These are phyloP conservation scores for Gnathonemus echidnorhynchus DNA, from an alignment of 2,113 vertebrate genomes.

Conservation along the genomic window DNA sequence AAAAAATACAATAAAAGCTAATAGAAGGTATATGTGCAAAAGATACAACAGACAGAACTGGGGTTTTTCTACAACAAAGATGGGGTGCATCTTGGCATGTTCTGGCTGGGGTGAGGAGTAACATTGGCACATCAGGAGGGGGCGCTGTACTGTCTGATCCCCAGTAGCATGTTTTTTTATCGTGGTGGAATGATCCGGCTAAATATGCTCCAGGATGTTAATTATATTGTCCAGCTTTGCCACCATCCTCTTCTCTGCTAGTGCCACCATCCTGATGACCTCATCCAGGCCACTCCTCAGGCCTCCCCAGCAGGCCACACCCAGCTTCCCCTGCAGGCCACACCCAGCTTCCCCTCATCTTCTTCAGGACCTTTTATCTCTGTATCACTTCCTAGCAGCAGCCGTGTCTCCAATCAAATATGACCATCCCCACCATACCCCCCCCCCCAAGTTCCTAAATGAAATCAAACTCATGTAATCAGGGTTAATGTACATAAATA, in stretches of 20 bases:
- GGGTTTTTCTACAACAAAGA: background rate
- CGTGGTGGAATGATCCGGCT: background rate
- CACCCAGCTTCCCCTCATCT: no score
- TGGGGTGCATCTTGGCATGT: background rate
- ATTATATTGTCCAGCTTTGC: no score
- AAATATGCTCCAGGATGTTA: background rate
- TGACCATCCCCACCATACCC: no score
- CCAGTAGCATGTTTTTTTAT: no score
- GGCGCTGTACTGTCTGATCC: no score
- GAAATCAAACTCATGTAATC: background rate
- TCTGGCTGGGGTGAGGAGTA: background rate
- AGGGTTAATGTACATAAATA: background rate
- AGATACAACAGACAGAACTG: background rate
- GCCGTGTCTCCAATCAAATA: no score
- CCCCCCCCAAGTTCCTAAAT: no score
- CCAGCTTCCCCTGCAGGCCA: no score
- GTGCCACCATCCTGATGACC: background rate
- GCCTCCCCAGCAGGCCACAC: no score
- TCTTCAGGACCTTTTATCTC: no score
- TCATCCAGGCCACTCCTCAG: background rate
- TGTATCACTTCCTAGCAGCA: no score
- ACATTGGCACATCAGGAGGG: background rate
- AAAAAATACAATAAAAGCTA: background rate
- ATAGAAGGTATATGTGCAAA: background rate
- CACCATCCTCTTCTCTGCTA: no score